Conservation (phyloP, 2,888 invertebrate genomes). For the Tinea pellionella region DNA sequence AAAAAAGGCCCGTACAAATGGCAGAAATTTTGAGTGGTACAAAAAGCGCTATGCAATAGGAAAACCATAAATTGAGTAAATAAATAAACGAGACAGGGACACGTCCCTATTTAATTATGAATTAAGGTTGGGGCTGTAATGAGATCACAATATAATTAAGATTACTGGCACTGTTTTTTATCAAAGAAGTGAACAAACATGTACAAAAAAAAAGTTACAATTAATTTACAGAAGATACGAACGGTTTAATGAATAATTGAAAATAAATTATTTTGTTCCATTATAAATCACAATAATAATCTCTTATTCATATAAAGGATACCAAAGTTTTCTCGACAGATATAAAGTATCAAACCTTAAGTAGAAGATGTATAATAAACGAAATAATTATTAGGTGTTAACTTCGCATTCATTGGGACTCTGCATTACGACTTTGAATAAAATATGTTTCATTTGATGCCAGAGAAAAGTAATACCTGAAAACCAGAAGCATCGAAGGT, state of each 20-base stretch:
- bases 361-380: background rate
- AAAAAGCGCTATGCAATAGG: conserved; percentile 35
- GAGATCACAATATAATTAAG: conserved; percentile 68
- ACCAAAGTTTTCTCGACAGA: too few species aligned
- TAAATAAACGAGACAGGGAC: conserved; percentile 57
- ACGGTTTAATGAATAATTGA: background rate
- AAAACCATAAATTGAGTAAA: conserved; percentile 60
- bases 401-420: background rate
- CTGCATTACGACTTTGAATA: conserved; percentile 6
- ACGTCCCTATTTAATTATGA: conserved; percentile 67
- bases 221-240: background rate
- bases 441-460: conserved; percentile 14
- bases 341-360: background rate
- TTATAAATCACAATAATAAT: background rate
- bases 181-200: conserved; percentile 1
- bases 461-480: conserved; percentile 11
- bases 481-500: conserved; percentile 11
- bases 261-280: background rate
- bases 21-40: conserved; percentile 7
- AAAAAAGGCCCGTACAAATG: conserved; percentile 36
- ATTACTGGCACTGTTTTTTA: conserved; percentile 58
- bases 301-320: too few species aligned
- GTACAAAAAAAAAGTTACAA: conserved; percentile 2
- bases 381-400: background rate
- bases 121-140: conserved; percentile 60